These are phyloP conservation scores for Melanargia galathea DNA, from an alignment of 2,888 invertebrate species.

Conservation along the genomic window DNA sequence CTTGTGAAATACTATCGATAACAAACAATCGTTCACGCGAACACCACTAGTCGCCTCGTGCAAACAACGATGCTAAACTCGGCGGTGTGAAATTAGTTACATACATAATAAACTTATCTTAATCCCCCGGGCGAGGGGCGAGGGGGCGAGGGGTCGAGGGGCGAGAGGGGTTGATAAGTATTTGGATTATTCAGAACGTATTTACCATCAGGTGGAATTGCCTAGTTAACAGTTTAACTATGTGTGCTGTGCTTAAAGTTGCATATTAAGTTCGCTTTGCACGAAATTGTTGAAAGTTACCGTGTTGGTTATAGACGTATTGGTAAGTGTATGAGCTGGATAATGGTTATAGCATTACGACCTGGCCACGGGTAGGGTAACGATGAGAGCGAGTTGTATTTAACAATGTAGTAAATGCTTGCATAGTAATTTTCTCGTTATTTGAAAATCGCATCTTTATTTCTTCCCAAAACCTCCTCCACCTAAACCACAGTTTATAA, in stretches of 20 bases:
- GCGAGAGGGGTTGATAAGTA: conserved; percentile 11
- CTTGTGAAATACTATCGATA: not conserved
- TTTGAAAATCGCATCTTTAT: too few species aligned
- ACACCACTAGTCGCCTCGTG: conserved; percentile 8
- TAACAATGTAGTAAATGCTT: too few species aligned
- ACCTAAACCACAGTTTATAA: too few species aligned
- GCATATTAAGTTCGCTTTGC: too few species aligned
- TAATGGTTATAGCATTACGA: too few species aligned
- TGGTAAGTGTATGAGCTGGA: too few species aligned
- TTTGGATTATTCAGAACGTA: conserved; percentile 21
- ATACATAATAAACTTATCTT: conserved; percentile 26
- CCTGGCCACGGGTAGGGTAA: too few species aligned
- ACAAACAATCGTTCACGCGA: too few species aligned
- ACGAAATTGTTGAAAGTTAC: not conserved
- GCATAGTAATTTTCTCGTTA: too few species aligned
- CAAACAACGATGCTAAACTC: conserved; percentile 24
- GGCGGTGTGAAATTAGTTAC: conserved; percentile 25
- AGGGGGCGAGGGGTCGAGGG: not conserved
- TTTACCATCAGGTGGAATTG: conserved; percentile 20
- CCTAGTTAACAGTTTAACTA: conserved; percentile 24
- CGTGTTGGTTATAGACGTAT: too few species aligned
- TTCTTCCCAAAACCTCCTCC: too few species aligned
- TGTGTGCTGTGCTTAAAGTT: conserved; percentile 6
- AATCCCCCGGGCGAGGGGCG: not conserved
- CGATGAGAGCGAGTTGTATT: too few species aligned